Base-by-base conservation (phyloP, 1,140 invertebrate genomes). In the Acromyrmex echinatior region DNA sequence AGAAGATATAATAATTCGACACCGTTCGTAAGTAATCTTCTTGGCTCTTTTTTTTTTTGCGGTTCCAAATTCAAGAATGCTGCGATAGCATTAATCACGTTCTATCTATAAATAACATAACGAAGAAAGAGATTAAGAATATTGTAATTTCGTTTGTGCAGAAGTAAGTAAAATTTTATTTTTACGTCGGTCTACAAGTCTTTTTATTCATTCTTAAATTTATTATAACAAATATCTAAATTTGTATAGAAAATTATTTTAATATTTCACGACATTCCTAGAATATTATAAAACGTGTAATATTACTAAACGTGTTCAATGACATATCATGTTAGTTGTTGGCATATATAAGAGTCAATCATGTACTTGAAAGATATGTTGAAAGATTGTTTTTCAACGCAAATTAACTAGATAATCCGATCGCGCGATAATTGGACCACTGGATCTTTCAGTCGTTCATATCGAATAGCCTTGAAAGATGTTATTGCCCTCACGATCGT, bases 401-500 rank as follows among this genome's bases (percentile, higher is more conserved):
- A 39, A 70, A 81, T 81, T 71, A 81, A 28, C 14, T 21, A n/a
- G 10, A 45, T 45, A 28, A 81, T 71, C 21, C n/a, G 35, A 81
- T 60, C 39, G 53, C 16, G 4, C 39, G 21, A 53, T 25, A 25
- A 88, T 81, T 49, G 80, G 60, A 66, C 25, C 45, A 62, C 28
- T 35, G 4, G 10, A 53, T 62, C 31, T 35, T 78, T 62, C n/a
- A 25, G 51, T 65, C 56, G 86, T 86, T 86, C 71, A 80, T 71
- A 66, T 78, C 53, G 58, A 49, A 51, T 39, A 35, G 76, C 89
- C 90, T 91, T 91, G 90, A 65, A 3, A 77, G 65, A 86, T 73
- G 90, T 65, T 91, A 53, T 91, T 91, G 90, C 77, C 77, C 89
- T 86, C 86, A 10, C 51, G 68, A 73, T 80, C 79, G 78, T 71